Base-by-base conservation (phyloP, 1,140 invertebrate genomes). In the Euschistus heros region DNA sequence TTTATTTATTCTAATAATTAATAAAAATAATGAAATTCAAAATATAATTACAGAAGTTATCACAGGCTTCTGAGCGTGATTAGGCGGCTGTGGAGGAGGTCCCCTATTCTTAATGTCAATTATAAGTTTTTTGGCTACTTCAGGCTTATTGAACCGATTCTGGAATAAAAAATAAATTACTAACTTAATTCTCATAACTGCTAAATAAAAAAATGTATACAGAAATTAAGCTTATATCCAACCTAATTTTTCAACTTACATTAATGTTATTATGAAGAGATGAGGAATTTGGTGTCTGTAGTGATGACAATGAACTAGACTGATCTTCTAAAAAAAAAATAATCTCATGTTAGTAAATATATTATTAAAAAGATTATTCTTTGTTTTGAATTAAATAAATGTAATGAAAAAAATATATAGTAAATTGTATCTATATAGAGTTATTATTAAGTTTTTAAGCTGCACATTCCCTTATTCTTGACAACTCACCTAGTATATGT, bases 61-160 rank as follows among this genome's bases (percentile, higher is more conserved):
- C 59, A 72, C 74, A 47, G 79, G 78, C 68, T 81, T 81, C 68
- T 80, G 79, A 42, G 74, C 73, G 24, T 77, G 75, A 64, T 78
- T 75, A 62, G 80, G 80, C 37, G 80, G 80, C 18, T 80, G 73
- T 4, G 80, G 80, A 47, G 80, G 80, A 47, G 80, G 80, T 17
- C 80, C 79, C 66, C 80, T 74, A 69, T 77, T 78, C 26, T 69
- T 72, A 2, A 66, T 65, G 63, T 72, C 70, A 64, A 69, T 46
- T 4, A 24, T 24, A 8, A 67, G 68, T 60, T 68, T 66, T 65
- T 55, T 63, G 15, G 47, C 42, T 62, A 46, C 30, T 33, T 68
- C 64, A 18, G 63, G 61, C 68, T 69, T 71, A 59, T 67, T 30
- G 54, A 52, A n/a, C 5, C 46, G n/a, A 17, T 17, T 17, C 46